phyloP scores from a whole-genome alignment of 1,140 invertebrate species.

The Mesaphorura yosii region DNA sequence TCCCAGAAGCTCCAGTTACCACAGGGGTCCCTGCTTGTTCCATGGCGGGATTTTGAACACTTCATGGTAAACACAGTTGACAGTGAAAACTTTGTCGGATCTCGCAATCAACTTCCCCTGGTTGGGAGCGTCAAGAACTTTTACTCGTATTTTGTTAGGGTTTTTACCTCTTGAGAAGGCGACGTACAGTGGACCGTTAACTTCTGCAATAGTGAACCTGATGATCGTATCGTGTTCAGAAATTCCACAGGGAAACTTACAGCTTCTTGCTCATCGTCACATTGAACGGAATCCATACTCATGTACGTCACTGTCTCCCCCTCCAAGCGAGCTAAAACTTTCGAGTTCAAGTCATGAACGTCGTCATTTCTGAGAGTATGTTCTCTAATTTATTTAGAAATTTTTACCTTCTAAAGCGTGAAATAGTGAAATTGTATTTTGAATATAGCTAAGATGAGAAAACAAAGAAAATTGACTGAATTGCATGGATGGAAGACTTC shows the following conservation, averaged over 20 bases:
- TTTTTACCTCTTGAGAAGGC: constrained; percentile 28
- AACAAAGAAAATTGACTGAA: too few species aligned
- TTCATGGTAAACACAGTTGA: not conserved
- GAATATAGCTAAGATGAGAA: too few species aligned
- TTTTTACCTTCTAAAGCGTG: too few species aligned
- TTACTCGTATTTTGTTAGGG: not conserved
- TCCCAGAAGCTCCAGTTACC: not conserved
- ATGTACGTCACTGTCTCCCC: constrained; percentile 8
- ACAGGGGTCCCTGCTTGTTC: constrained; percentile 19
- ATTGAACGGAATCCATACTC: constrained; percentile 24
- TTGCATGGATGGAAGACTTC: too few species aligned
- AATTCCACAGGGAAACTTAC: constrained; percentile 33
- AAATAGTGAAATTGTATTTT: too few species aligned
- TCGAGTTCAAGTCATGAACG: constrained; percentile 25
- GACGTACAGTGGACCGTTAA: constrained; percentile 38
- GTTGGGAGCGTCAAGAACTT: not conserved
- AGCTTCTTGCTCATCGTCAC: constrained; percentile 26
- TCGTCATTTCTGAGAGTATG: constrained; percentile 31
- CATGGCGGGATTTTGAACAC: not conserved
- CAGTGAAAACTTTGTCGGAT: not conserved
- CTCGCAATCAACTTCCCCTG: not conserved
- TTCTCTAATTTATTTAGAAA: too few species aligned
- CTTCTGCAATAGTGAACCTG: constrained; percentile 36
- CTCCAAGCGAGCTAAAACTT: constrained; percentile 17
- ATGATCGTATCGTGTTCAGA: constrained; percentile 34